These are phyloP conservation scores for Drosophila watanabei DNA, from an alignment of 1,140 invertebrate genomes.

Conservation along the genomic window DNA sequence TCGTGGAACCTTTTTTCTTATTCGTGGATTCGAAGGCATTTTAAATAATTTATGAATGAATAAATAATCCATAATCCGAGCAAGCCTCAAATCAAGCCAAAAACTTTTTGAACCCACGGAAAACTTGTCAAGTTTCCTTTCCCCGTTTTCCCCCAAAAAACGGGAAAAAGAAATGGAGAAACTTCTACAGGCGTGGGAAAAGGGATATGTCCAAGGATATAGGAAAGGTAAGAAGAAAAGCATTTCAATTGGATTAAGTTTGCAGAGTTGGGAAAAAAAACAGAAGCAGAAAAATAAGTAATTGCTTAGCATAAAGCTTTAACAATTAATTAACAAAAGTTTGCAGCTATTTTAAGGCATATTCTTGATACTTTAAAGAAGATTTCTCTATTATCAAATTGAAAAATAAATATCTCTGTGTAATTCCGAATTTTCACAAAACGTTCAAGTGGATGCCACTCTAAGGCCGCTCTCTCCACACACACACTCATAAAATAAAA, in stretches of 20 bases:
- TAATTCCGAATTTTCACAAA: constrained; percentile 21
- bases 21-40: constrained; percentile 48
- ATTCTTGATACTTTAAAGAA: not conserved
- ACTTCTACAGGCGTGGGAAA: constrained; percentile 8
- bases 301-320: not conserved
- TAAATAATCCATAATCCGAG: constrained; percentile 54
- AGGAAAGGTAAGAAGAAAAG: constrained; percentile 1
- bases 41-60: constrained; percentile 72
- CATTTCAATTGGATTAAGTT: constrained; percentile 7
- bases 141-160: not conserved
- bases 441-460: constrained; percentile 4
- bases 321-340: not conserved
- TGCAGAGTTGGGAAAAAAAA: not conserved
- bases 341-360: not conserved
- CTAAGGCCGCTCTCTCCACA: not conserved
- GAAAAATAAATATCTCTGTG: not conserved
- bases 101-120: constrained; percentile 34
- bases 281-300: not conserved
- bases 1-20: constrained; percentile 14
- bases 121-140: constrained; percentile 29
- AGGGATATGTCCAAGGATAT: not conserved
- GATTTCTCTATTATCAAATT: not conserved
- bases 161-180: constrained; percentile 7
- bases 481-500: constrained; percentile 25
- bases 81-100: constrained; percentile 52